Evolutionary conservation across 2,888 invertebrate genomes (phyloP), one percentile per base, ranked within the genome.

Genomic region (Meteorus colon): DNA sequence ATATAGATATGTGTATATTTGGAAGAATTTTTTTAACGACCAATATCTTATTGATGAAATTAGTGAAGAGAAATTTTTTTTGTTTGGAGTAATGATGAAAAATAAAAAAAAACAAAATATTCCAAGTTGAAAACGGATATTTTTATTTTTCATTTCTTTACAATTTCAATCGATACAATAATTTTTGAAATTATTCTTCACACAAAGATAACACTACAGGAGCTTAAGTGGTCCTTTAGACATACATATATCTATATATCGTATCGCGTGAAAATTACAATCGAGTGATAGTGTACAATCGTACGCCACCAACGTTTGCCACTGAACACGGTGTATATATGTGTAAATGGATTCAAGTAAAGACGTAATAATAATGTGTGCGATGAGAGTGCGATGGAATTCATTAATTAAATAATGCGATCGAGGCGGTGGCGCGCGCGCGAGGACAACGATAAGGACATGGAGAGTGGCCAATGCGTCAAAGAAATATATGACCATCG

Each of bases 401-500:
- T 84, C 83, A 81, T 85, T 86, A 86, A 86, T 86, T 86, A 84
- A 86, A 86, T 87, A 86, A 85, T 84, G 80, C 81, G 80, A 74
- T 48, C 77, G 71, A 55, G 24, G 19, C 8, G 12, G 41, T 41
- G 45, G 75, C 65, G 74, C 37, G 69, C 37, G 67, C 29, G 34
- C 51, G 51, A 34, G 34, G 12, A 37, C 19, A 14, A 31, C 4
- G 78, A 78, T 79, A 78, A 71, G 70, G 51, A 74, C 73, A 55
- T n/a, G 19, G 19, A 69, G 70, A 78, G 78, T 79, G 78, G 76
- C 65, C 75, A 74, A 77, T 79, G 75, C 78, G 70, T 78, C 78
- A 79, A 65, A 45, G 68, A 34, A 34, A 37, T 65, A 65, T 65
- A 65, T 65, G 65, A 65, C 37, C 34, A 65, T 65, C 37, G 65